phyloP scores from a whole-genome alignment of 1,140 invertebrate genomes.

The Trichoplusia ni region DNA sequence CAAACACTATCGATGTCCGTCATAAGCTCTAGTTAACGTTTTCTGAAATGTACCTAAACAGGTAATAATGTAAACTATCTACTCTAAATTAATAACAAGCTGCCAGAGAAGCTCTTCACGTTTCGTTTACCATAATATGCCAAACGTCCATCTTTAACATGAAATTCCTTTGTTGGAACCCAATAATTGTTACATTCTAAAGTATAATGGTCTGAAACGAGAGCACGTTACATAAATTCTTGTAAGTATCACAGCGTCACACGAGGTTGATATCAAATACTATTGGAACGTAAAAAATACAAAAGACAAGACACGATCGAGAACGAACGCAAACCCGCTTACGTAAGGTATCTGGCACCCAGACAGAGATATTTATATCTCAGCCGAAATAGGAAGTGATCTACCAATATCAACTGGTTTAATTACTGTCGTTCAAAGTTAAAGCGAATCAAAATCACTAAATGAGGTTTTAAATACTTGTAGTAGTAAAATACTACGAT shows the following conservation, averaged over 20 bases:
- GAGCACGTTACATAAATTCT: slow-evolving; percentile 10
- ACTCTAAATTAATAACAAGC: slow-evolving; percentile 11
- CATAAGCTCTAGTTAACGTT: no score
- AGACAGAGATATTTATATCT: slow-evolving; percentile 9
- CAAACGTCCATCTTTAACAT: slow-evolving; percentile 12
- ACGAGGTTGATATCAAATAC: slow-evolving; percentile 12
- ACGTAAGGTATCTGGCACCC: slow-evolving; percentile 9
- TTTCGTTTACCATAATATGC: slow-evolving; percentile 15
- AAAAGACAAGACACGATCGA: neutral
- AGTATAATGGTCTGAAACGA: slow-evolving; percentile 2
- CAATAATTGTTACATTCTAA: slow-evolving; percentile 6
- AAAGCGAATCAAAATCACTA: neutral
- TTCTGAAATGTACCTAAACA: no score
- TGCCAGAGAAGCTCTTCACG: slow-evolving; percentile 8
- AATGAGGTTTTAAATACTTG: no score
- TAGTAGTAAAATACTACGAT: no score
- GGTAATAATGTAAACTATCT: slow-evolving; percentile 7
- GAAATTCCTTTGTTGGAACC: slow-evolving; percentile 13
- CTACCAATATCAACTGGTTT: slow-evolving; percentile 20
- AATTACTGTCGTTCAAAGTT: slow-evolving; percentile 16
- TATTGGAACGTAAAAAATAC: slow-evolving; percentile 9
- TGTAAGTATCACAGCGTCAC: slow-evolving; percentile 20
- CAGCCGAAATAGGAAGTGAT: slow-evolving; percentile 20
- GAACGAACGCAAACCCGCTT: slow-evolving; percentile 11
- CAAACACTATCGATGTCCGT: no score